Percentiles rank a stretch among this genome's conserved stretches.
Conservation (phyloP, 2,888 invertebrate species). For the Heliconius charithonia region DNA sequence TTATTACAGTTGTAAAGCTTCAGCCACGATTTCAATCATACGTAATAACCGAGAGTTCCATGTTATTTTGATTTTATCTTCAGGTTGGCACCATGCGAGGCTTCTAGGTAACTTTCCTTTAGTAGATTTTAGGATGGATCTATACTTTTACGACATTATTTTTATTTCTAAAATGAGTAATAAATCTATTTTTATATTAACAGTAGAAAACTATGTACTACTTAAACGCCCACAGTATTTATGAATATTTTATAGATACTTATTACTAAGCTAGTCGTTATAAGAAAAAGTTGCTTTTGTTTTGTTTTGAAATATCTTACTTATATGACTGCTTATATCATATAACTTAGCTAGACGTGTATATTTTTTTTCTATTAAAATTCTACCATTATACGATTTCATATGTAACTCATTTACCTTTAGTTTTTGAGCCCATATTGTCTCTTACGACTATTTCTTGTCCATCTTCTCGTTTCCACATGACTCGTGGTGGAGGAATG, state of each 20-base stretch:
- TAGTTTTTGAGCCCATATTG: constrained; percentile 83
- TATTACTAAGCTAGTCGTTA: background rate
- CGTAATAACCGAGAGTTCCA: constrained; percentile 21
- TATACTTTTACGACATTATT: background rate
- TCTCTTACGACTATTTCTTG: constrained; percentile 89
- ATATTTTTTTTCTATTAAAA: background rate
- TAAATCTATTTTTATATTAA: background rate
- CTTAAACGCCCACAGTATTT: background rate
- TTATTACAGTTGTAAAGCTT: constrained; percentile 25
- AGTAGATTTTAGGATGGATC: background rate
- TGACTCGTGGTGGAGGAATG: constrained; percentile 88
- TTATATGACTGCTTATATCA: background rate
- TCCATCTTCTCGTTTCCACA: constrained; percentile 91
- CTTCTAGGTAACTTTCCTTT: constrained; percentile 26
- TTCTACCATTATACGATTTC: background rate
- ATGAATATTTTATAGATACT: background rate
- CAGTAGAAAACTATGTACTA: background rate
- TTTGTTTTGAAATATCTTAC: background rate
- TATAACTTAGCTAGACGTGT: background rate
- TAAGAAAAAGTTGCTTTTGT: background rate
- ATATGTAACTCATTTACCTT: constrained; percentile 67
- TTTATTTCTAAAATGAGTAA: background rate
- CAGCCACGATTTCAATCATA: constrained; percentile 20
- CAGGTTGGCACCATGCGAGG: constrained; percentile 11
- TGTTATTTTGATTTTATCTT: constrained; percentile 36